Evolutionary conservation across 2,113 vertebrate genomes (phyloP), one percentile per base, ranked within the genome.

Genomic region (Chloroceryle aenea): DNA sequence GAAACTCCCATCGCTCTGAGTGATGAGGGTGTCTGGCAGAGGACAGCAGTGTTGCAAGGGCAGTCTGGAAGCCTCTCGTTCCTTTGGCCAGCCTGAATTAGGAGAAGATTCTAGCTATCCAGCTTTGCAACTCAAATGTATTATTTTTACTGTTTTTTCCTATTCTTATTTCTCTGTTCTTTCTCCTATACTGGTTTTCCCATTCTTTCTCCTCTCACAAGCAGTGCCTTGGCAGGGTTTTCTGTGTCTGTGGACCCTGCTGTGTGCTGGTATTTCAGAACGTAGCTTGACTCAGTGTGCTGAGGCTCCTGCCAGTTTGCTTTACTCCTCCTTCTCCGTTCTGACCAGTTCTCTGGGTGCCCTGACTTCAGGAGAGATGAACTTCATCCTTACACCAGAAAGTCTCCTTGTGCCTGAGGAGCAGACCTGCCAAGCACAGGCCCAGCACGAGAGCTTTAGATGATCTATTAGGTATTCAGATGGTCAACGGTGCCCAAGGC

Each of bases 211-310:
- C 26, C 20, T 53, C n/a, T 48, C 29, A 5, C 26, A 9, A 47
- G 13, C 0, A 12, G 10, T 0, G 5, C 3, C 0, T 8, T 19
- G 29, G 9, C 47, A 53, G 62, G 48, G 11, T 47, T 61, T 43
- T 40, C 47, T 38, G 0, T 26, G 5, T 2, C 2, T 0, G 4
- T 4, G 17, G 12, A 1, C 4, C 0, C 6, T 16, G 50, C n/a
- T 66, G 29, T 3, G 25, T 4, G 8, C 45, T 43, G 63, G 25
- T 47, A 3, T 67, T 48, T 82, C 59, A 38, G 82, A 42, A 38
- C 9, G 3, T 26, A 52, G 9, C 32, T 48, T 48, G 55, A 5
- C 29, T 48, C 4, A 0, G 4, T 1, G 34, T 29, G 42, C 7
- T 7, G 38, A 75, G 16, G 27, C 47, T 83, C 0, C 0, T 32